Conservation (phyloP, 2,888 invertebrate genomes). For the Heteromyza rotundicornis region DNA sequence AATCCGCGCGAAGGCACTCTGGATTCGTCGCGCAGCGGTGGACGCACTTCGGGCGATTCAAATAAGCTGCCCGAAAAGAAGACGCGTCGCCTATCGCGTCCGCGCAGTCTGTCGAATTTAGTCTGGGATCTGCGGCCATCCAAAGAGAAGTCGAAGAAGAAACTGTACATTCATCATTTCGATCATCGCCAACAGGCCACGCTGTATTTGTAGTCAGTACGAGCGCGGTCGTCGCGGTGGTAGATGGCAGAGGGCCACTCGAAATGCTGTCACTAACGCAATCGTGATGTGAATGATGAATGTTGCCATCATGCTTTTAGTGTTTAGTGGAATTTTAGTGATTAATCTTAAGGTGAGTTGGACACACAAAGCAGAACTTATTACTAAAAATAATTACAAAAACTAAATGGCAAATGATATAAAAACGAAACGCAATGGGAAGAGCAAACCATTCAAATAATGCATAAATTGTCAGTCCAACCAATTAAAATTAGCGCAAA, state of each 20-base stretch:
- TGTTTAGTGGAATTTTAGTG: conserved; percentile 20
- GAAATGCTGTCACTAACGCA: not conserved
- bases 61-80: conserved; percentile 81
- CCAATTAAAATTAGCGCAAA: not conserved
- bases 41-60: conserved; percentile 84
- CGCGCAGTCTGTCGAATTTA: conserved; percentile 84
- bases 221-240: not conserved
- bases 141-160: conserved; percentile 63
- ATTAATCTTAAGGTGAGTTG: conserved; percentile 32
- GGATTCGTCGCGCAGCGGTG: conserved; percentile 88
- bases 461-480: not conserved
- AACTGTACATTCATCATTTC: conserved; percentile 63
- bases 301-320: conserved; percentile 21
- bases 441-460: not conserved
- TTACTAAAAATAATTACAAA: too few relatives aligned
- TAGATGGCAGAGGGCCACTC: too few relatives aligned
- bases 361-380: too few relatives aligned
- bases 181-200: conserved; percentile 63
- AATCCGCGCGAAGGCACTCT: conserved; percentile 76
- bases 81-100: conserved; percentile 80
- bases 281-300: conserved; percentile 10
- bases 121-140: conserved; percentile 75
- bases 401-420: conserved; percentile 2
- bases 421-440: not conserved
- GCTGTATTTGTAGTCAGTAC: conserved; percentile 56